These are phyloP conservation scores for Tiphia femorata DNA, from an alignment of 2,888 invertebrate genomes.

Conservation along the genomic window DNA sequence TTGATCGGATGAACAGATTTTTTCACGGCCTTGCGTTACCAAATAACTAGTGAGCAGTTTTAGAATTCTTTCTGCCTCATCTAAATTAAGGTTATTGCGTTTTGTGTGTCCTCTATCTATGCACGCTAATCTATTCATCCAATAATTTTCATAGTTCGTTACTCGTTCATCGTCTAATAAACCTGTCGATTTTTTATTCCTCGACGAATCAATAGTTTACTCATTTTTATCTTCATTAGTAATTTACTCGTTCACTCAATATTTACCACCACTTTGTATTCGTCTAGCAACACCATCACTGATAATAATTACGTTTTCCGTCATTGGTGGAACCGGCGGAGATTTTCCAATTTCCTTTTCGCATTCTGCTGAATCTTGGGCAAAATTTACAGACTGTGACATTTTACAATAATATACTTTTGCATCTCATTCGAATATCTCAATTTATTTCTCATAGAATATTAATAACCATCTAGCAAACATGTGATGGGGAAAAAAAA, in stretches of 20 bases:
- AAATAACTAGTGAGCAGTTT: slow-evolving; percentile 34
- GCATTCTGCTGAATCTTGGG: not conserved
- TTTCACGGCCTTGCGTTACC: no score
- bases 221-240: no score
- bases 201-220: no score
- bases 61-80: slow-evolving; percentile 40
- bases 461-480: not conserved
- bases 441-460: not conserved
- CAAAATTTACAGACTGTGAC: not conserved
- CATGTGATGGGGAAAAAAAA: no score
- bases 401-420: not conserved
- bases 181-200: no score
- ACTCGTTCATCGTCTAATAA: slow-evolving; percentile 37
- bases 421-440: not conserved
- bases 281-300: slow-evolving; percentile 34
- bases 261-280: slow-evolving; percentile 36
- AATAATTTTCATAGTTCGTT: slow-evolving; percentile 49
- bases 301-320: slow-evolving; percentile 8
- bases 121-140: slow-evolving; percentile 49
- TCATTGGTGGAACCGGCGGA: not conserved
- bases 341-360: not conserved
- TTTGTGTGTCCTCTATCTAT: slow-evolving; percentile 48
- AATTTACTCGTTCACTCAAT: no score
- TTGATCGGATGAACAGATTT: no score
- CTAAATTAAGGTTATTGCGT: slow-evolving; percentile 39